These are phyloP conservation scores for Papilio gigon DNA, from an alignment of 2,888 invertebrate genomes.

Conservation along the genomic window DNA sequence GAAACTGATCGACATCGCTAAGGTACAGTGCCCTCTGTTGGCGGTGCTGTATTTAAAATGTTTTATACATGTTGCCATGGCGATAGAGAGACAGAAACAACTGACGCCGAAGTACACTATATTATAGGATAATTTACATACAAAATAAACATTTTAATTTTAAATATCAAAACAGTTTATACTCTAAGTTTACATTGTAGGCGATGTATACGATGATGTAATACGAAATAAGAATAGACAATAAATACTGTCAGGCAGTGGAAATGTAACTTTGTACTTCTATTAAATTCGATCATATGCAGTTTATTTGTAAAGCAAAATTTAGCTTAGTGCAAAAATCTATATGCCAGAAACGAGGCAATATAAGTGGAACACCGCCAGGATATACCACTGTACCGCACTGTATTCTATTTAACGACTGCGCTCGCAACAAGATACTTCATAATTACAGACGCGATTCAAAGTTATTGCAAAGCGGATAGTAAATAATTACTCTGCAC, in stretches of 20 bases:
- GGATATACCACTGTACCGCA: neutral
- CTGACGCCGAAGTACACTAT: no score
- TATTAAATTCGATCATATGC: no score
- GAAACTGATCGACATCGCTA: conserved; percentile 76
- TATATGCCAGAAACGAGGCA: neutral
- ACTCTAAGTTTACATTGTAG: no score
- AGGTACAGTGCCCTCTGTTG: conserved; percentile 51
- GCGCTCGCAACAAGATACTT: neutral
- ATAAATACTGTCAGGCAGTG: neutral
- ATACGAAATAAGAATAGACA: no score
- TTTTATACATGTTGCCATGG: no score
- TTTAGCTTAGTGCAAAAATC: neutral
- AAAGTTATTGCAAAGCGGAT: conserved; percentile 3
- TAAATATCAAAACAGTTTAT: no score
- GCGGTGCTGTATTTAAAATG: conserved; percentile 1
- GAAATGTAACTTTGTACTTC: no score
- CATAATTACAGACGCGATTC: conserved; percentile 1
- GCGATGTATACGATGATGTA: no score
- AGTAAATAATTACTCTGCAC: neutral
- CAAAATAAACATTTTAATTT: no score
- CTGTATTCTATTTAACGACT: conserved; percentile 47
- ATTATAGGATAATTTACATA: no score
- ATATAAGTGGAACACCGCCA: neutral
- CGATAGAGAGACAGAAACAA: no score
- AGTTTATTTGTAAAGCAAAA: neutral